Base-by-base conservation (phyloP, 2,888 invertebrate genomes). In the Ophioninae sp. region DNA sequence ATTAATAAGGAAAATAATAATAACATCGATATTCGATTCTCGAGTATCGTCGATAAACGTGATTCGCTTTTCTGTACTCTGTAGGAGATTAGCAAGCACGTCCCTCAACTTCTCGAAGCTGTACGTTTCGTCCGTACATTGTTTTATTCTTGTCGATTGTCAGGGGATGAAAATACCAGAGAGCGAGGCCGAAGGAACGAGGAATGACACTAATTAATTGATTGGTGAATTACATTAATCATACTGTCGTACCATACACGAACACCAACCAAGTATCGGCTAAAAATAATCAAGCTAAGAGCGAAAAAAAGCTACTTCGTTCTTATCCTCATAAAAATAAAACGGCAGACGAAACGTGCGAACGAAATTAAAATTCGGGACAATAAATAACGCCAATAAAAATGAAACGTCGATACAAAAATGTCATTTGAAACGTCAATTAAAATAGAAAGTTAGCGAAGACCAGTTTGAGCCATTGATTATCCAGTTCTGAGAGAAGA, bases 31-130 rank as follows among this genome's bases (percentile, higher is more conserved):
- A 56, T 20, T 57, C 56, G 21, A 56, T 65, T 65, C 56, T 13
- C 20, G 21, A 23, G 39, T 20, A 41, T 10, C n/a, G 57, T 59
- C n/a, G 23, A 76, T 68, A 57, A 59, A 41, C 57, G 62, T 64
- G 0, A 17, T 50, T 50, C 50, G 17, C 50, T 50, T 17, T 50
- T 13, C 50, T 13, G 50, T 50, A 13, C 17, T 50, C 50, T 0
- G 13, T 13, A 50, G 3, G 2, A 13, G 50, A 50, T 50, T 50
- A 50, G 3, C 17, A 17, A 50, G 17, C 13, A 17, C 13, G 17
- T 13, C 10, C 50, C 50, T 17, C 50, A 50, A 50, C 13, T 50
- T 50, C 50, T 50, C 50, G 50, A 50, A 50, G 10, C 50, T 50
- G 10, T 50, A 6, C 17, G 50, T 44, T 8, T 8, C 10, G 44